Conservation (phyloP, 2,797 vertebrate genomes). For the Hypotaenidia philippensis region DNA sequence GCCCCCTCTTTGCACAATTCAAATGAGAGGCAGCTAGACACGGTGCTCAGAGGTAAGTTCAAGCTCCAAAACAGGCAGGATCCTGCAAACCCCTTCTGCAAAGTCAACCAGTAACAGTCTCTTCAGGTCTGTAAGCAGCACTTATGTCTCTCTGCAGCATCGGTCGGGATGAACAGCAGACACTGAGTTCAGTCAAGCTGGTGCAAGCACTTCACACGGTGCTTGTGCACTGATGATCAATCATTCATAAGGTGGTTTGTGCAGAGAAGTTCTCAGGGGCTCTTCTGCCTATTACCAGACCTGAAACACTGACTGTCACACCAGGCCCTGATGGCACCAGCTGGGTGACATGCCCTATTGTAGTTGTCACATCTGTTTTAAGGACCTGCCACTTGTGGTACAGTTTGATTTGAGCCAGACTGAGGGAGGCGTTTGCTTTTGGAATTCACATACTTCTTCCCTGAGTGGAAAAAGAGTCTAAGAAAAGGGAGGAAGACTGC, state of each 20-base stretch:
- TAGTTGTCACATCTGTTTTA: slow-evolving; percentile 74
- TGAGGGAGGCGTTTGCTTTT: slow-evolving; percentile 2
- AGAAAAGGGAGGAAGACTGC: not conserved
- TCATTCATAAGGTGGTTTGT: slow-evolving; percentile 34
- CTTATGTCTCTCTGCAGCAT: not conserved
- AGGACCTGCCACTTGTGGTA: slow-evolving; percentile 75
- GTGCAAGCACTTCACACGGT: not conserved
- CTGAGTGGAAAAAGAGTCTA: not conserved
- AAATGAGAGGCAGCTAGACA: not conserved
- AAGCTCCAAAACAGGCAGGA: not conserved
- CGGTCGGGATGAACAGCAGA: not conserved
- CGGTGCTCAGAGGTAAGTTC: rapidly evolving
- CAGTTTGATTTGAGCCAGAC: slow-evolving; percentile 46
- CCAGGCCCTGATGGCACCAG: slow-evolving; percentile 56
- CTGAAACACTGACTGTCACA: slow-evolving; percentile 64
- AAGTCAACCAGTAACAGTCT: not conserved
- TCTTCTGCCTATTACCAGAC: slow-evolving; percentile 25
- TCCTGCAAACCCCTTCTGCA: not conserved
- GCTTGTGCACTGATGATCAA: not conserved
- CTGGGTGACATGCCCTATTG: slow-evolving; percentile 24
- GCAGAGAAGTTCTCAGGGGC: slow-evolving; percentile 44
- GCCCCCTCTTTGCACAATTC: rapidly evolving
- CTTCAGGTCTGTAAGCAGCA: not conserved
- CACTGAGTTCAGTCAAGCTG: not conserved
- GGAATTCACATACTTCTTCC: not conserved